Evolutionary conservation across 2,797 vertebrate genomes (phyloP).

Genomic region (Semaprochilodus insignis): DNA sequence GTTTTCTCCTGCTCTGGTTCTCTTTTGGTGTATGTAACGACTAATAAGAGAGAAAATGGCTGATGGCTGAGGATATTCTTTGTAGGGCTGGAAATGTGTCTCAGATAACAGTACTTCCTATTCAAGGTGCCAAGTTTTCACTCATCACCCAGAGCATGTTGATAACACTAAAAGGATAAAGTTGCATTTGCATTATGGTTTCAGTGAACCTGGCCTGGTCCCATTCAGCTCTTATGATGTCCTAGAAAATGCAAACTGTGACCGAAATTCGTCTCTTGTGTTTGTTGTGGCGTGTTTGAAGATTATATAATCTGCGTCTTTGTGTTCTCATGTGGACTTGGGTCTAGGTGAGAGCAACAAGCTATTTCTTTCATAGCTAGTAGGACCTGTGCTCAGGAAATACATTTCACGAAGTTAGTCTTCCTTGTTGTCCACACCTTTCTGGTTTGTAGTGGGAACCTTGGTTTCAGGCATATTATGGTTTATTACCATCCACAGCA

Average conservation of each 20-base stretch:
- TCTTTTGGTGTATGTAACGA: slow-evolving; percentile 50
- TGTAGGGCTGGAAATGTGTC: slow-evolving; percentile 46
- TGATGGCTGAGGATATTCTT: slow-evolving; percentile 49
- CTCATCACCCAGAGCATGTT: slow-evolving; percentile 42
- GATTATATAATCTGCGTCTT: neutral
- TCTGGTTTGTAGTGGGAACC: neutral
- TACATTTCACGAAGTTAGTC: neutral
- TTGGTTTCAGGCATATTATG: neutral
- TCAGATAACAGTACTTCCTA: slow-evolving; percentile 29
- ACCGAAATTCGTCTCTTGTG: slow-evolving; percentile 28
- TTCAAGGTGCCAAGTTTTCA: slow-evolving; percentile 36
- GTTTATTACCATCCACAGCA: too few species aligned
- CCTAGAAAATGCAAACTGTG: slow-evolving; percentile 23
- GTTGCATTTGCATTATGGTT: slow-evolving; percentile 46
- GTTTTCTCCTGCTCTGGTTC: slow-evolving; percentile 39
- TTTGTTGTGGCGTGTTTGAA: neutral
- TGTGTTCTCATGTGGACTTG: neutral
- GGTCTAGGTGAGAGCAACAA: neutral
- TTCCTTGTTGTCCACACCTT: neutral
- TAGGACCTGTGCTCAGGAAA: neutral
- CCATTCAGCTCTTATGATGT: slow-evolving; percentile 21
- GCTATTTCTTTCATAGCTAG: neutral
- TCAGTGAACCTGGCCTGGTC: slow-evolving; percentile 9
- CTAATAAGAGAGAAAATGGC: slow-evolving; percentile 52
- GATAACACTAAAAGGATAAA: slow-evolving; percentile 43